These are phyloP conservation scores for Furnarius figulus DNA, from an alignment of 2,113 vertebrate species.

Conservation along the genomic window DNA sequence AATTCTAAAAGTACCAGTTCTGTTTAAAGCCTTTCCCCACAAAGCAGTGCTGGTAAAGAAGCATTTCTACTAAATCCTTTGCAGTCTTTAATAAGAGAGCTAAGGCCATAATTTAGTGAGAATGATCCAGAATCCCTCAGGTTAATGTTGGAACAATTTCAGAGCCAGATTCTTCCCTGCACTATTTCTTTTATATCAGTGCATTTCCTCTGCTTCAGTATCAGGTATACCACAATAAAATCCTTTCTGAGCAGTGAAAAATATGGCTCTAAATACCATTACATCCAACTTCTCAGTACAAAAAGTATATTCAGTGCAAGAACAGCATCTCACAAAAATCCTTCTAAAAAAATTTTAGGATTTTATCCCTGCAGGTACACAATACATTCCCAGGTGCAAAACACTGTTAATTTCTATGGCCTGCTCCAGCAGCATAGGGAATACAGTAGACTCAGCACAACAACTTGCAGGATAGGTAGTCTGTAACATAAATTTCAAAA, in stretches of 20 bases:
- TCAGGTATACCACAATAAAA: neutral
- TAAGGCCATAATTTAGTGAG: neutral
- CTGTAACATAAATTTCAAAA: neutral
- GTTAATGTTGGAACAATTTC: neutral
- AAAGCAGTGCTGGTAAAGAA: neutral
- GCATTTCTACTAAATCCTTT: neutral
- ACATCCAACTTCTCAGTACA: neutral
- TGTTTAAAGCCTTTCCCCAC: constrained; percentile 27
- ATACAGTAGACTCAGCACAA: neutral
- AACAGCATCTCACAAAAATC: neutral
- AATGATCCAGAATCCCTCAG: neutral
- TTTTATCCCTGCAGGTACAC: neutral
- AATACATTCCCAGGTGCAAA: neutral
- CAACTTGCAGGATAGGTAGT: neutral
- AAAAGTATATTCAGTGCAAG: neutral
- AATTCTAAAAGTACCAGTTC: constrained; percentile 52
- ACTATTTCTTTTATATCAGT: neutral
- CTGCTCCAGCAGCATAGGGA: neutral
- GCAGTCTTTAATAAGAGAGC: neutral
- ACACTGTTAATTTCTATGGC: neutral
- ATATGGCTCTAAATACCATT: neutral
- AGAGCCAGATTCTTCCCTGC: neutral
- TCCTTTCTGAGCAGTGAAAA: neutral
- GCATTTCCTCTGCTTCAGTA: neutral
- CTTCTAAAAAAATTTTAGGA: neutral